These are phyloP conservation scores for Hyposmocoma kahamanoa DNA, from an alignment of 1,140 invertebrate species.

Conservation along the genomic window DNA sequence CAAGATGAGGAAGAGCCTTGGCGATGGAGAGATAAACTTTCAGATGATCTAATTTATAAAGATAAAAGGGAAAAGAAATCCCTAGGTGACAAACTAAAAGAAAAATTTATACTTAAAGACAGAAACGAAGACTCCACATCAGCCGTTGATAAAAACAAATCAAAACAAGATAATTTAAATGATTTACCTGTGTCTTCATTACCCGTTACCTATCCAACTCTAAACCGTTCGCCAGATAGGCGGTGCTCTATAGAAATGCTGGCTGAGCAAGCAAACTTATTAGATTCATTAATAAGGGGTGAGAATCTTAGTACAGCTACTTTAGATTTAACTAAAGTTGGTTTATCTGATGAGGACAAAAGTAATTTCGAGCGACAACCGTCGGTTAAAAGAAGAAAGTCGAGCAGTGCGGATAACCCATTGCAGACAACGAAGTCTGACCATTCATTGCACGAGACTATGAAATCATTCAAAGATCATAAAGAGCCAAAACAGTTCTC, in stretches of 20 bases:
- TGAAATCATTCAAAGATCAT: conserved; percentile 32
- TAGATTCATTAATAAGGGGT: conserved; percentile 69
- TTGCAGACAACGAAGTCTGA: conserved; percentile 67
- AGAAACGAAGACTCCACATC: conserved; percentile 56
- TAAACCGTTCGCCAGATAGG: conserved; percentile 48
- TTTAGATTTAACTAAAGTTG: conserved; percentile 68
- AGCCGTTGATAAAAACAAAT: conserved; percentile 21
- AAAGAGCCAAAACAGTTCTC: conserved; percentile 29
- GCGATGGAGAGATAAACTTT: conserved; percentile 77
- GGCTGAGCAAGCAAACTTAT: conserved; percentile 68
- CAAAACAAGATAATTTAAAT: conserved; percentile 29
- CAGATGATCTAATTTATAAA: conserved; percentile 71
- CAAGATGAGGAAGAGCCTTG: conserved; percentile 22
- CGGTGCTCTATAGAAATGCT: conserved; percentile 71
- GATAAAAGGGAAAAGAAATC: conserved; percentile 76
- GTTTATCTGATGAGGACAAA: conserved; percentile 24
- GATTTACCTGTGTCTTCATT: conserved; percentile 8
- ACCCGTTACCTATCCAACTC: conserved; percentile 25
- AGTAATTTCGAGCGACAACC: conserved; percentile 11
- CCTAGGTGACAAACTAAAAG: conserved; percentile 81
- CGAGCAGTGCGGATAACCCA: conserved; percentile 27
- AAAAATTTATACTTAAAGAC: conserved; percentile 84
- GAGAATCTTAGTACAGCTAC: conserved; percentile 69
- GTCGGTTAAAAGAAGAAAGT: conserved; percentile 31
- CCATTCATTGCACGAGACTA: conserved; percentile 54